A percentile compares a stretch with the other conserved stretches of the same genome.
These are phyloP conservation scores for Campopleginae sp. DNA, from an alignment of 2,888 invertebrate genomes.

Conservation along the genomic window DNA sequence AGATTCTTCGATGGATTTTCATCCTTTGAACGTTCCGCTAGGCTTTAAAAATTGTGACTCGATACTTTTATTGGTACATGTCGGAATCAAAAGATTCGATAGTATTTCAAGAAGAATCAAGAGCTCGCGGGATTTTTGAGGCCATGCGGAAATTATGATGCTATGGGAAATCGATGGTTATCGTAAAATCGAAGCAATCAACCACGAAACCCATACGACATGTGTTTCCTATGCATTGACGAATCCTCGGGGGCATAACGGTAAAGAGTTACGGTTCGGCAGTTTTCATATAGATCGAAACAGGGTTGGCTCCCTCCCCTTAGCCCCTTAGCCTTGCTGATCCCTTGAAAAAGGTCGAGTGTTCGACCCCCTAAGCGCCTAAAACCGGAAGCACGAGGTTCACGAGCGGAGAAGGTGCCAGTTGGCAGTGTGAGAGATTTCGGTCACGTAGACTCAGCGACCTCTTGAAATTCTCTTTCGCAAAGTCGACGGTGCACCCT, in stretches of 20 bases:
- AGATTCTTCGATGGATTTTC: not conserved
- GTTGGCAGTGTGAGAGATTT: conserved; percentile 70
- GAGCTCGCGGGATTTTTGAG: conserved; percentile 46
- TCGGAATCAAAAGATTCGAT: not conserved
- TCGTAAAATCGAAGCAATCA: conserved; percentile 68
- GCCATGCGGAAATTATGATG: conserved; percentile 16
- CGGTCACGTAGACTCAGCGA: conserved; percentile 72
- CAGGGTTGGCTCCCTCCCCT: conserved; percentile 60
- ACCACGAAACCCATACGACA: conserved; percentile 61
- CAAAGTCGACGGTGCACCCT: conserved; percentile 25
- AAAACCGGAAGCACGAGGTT: conserved; percentile 59
- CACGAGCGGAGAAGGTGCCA: conserved; percentile 38
- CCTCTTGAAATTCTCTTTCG: conserved; percentile 41
- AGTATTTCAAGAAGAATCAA: conserved; percentile 16
- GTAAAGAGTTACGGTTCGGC: conserved; percentile 75
- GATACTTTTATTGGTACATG: too few relatives aligned
- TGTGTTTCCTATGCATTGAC: conserved; percentile 67
- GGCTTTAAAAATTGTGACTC: too few relatives aligned
- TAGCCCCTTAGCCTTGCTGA: not conserved
- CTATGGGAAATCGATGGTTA: conserved; percentile 43
- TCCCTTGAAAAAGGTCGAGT: conserved; percentile 44
- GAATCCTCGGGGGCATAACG: conserved; percentile 35
- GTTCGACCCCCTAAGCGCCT: conserved; percentile 33
- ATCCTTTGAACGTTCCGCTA: not conserved
- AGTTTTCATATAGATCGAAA: conserved; percentile 67